A percentile compares a stretch with the other conserved stretches of the same genome.
Evolutionary conservation across 2,797 vertebrate species (phyloP).

Genomic region (Benthosema pterotum): DNA sequence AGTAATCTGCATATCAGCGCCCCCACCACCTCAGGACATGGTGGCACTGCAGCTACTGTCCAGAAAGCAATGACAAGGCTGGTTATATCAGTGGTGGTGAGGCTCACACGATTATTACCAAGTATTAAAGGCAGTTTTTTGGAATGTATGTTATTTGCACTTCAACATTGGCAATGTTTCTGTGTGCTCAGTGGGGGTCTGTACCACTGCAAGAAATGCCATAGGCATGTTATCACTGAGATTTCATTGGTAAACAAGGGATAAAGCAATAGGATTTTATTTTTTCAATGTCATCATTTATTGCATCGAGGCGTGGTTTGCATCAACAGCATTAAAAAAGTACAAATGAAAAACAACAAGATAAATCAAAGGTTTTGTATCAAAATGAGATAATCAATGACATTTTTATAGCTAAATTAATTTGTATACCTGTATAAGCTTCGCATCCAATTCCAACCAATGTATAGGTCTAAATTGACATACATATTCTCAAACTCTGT

Average conservation of each 20-base stretch:
- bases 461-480: slow-evolving; percentile 14
- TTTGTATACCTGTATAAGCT: slow-evolving; percentile 30
- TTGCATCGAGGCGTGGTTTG: slow-evolving; percentile 79
- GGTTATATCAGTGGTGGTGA: too few species aligned
- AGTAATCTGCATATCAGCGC: too few species aligned
- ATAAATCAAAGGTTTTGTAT: slow-evolving; percentile 56
- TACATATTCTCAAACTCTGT: slow-evolving; percentile 32
- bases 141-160: too few species aligned
- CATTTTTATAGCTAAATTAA: slow-evolving; percentile 29
- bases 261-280: slow-evolving; percentile 20
- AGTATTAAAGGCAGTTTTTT: too few species aligned
- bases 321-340: slow-evolving; percentile 71
- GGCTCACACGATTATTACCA: too few species aligned
- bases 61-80: too few species aligned
- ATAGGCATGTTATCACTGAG: slow-evolving; percentile 6
- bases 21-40: too few species aligned
- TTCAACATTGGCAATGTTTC: too few species aligned
- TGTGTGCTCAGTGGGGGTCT: too few species aligned
- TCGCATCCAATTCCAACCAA: slow-evolving; percentile 22
- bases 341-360: slow-evolving; percentile 71
- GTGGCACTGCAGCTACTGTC: too few species aligned
- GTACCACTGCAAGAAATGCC: too few species aligned
- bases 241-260: slow-evolving; percentile 26
- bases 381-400: slow-evolving; percentile 50
- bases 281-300: slow-evolving; percentile 76